phyloP scores from a whole-genome alignment of 2,797 vertebrate genomes.

The Carapus acus region DNA sequence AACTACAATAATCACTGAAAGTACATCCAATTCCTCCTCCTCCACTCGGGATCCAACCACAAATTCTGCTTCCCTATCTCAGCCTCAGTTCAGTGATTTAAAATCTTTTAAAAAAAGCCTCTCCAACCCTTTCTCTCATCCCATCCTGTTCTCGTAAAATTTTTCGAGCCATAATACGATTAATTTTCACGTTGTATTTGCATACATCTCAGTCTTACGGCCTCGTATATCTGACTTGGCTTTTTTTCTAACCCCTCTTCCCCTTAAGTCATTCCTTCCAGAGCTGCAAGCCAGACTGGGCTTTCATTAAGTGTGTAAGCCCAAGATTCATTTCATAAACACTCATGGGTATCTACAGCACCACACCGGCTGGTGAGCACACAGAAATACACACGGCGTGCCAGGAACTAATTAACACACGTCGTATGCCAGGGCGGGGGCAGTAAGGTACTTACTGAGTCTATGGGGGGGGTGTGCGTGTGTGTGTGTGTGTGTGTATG shows the following conservation, averaged over 20 bases:
- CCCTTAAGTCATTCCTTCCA: constrained; percentile 38
- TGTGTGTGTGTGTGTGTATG: constrained; percentile 4
- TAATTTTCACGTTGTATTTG: constrained; percentile 30
- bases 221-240: constrained; percentile 12
- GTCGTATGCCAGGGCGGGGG: constrained; percentile 43
- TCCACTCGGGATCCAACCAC: constrained; percentile 18
- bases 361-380: constrained; percentile 40
- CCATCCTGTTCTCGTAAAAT: constrained; percentile 32
- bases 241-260: constrained; percentile 7
- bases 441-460: no score
- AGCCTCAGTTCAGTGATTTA: no score
- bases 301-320: constrained; percentile 59
- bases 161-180: constrained; percentile 32
- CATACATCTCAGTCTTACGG: constrained; percentile 12
- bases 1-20: constrained; percentile 49
- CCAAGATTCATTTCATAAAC: constrained; percentile 57
- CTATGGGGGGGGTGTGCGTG: constrained; percentile 39
- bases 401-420: constrained; percentile 60
- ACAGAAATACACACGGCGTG: constrained; percentile 21
- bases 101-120: constrained; percentile 37
- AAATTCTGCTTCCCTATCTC: constrained; percentile 12
- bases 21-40: constrained; percentile 36
- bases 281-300: constrained; percentile 52
- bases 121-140: constrained; percentile 34
- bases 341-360: constrained; percentile 41